Percentiles rank a stretch among this genome's conserved stretches.
Evolutionary conservation across 2,113 vertebrate genomes (phyloP).

Genomic region (Varanus salvator): DNA sequence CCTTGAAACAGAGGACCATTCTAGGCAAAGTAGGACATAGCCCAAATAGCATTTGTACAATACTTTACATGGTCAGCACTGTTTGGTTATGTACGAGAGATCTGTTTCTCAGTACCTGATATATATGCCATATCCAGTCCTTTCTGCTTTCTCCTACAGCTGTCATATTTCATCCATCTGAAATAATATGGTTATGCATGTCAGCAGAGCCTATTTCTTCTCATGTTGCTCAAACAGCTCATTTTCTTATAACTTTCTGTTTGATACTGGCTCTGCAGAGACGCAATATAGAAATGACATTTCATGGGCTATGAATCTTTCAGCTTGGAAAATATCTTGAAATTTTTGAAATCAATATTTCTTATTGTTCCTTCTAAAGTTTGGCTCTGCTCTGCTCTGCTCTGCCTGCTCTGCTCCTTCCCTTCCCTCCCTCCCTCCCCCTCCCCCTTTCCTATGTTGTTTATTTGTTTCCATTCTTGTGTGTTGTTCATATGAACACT

Average conservation of each 20-base stretch:
- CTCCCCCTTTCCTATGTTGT: slow-evolving; percentile 6
- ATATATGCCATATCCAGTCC: neutral
- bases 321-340: neutral
- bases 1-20: neutral
- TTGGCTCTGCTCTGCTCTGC: neutral
- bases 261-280: slow-evolving; percentile 32
- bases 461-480: slow-evolving; percentile 10
- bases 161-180: slow-evolving; percentile 23
- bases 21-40: neutral
- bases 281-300: neutral
- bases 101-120: slow-evolving; percentile 12
- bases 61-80: neutral
- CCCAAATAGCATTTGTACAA: neutral
- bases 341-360: slow-evolving; percentile 27
- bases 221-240: slow-evolving; percentile 30
- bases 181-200: neutral
- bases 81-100: neutral
- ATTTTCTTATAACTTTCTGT: neutral
- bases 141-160: neutral
- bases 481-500: slow-evolving; percentile 44
- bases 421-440: neutral
- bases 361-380: slow-evolving; percentile 18
- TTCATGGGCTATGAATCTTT: slow-evolving; percentile 17
- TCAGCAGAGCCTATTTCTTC: slow-evolving; percentile 21
- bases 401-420: no score